phyloP scores from a whole-genome alignment of 2,797 vertebrate species.

The Lagodon rhomboides region DNA sequence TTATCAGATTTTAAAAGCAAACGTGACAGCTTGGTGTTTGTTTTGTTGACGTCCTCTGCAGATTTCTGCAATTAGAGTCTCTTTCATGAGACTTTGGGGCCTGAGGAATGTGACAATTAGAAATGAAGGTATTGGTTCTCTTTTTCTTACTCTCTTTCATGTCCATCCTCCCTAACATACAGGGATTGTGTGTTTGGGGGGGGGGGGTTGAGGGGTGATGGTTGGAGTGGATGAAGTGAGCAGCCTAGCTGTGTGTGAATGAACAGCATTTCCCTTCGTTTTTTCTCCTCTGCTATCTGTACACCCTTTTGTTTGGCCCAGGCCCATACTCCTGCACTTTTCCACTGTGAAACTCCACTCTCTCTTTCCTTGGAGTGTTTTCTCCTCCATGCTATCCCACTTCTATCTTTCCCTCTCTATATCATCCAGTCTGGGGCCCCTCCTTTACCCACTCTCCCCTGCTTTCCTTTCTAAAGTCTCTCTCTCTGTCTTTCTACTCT shows the following conservation, averaged over 20 bases:
- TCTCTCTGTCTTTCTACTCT: constrained; percentile 78
- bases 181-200: constrained; percentile 34
- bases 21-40: constrained; percentile 21
- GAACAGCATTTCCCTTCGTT: constrained; percentile 67
- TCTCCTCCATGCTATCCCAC: constrained; percentile 60
- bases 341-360: constrained; percentile 61
- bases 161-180: constrained; percentile 24
- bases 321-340: constrained; percentile 72
- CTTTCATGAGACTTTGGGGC: constrained; percentile 76
- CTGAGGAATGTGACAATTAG: constrained; percentile 75
- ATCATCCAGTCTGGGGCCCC: constrained; percentile 67
- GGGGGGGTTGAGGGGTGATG: constrained; percentile 47
- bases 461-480: constrained; percentile 77
- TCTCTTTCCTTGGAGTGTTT: constrained; percentile 48
- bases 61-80: constrained; percentile 81
- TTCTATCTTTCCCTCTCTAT: constrained; percentile 59
- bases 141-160: constrained; percentile 49
- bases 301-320: constrained; percentile 73
- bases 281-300: constrained; percentile 61
- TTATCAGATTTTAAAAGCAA: constrained; percentile 20
- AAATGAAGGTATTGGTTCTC: constrained; percentile 51
- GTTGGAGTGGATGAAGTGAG: constrained; percentile 72
- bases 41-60: constrained; percentile 55
- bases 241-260: constrained; percentile 75
- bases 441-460: constrained; percentile 66